Conservation (phyloP, 2,797 vertebrate genomes). For the Denticeps clupeoides region DNA sequence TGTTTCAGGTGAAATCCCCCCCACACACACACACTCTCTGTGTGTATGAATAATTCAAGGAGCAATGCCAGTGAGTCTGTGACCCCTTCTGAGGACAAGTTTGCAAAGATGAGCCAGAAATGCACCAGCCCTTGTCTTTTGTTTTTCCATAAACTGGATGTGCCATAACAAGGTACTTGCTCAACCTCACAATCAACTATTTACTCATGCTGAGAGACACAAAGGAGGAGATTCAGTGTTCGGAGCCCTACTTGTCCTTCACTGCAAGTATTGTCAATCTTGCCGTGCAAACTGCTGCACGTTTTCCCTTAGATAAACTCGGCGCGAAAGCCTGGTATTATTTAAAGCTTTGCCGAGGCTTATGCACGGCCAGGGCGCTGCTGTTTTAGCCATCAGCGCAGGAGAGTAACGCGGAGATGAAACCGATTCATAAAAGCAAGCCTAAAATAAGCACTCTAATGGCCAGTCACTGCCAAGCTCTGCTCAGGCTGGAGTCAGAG, state of each 20-base stretch:
- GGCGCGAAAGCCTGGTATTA: background rate
- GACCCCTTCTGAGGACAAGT: slow-evolving; percentile 46
- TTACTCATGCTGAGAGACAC: slow-evolving; percentile 30
- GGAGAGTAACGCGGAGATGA: background rate
- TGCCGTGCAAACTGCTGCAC: background rate
- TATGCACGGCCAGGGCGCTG: background rate
- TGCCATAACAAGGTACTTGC: slow-evolving; percentile 51
- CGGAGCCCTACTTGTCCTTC: too few species aligned
- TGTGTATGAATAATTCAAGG: too few species aligned
- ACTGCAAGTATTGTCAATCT: too few species aligned
- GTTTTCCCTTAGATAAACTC: background rate
- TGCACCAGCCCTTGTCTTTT: slow-evolving; percentile 44
- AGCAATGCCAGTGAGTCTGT: slow-evolving; percentile 27
- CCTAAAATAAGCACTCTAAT: slow-evolving; percentile 3
- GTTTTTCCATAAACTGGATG: slow-evolving; percentile 44
- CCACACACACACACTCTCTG: too few species aligned
- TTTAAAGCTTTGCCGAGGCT: background rate
- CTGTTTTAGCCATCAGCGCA: background rate
- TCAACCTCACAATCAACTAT: slow-evolving; percentile 41
- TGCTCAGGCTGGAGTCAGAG: background rate
- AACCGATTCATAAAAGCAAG: background rate
- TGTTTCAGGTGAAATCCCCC: background rate
- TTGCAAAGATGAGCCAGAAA: slow-evolving; percentile 26
- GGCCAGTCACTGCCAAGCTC: slow-evolving; percentile 1
- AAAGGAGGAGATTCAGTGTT: background rate